Conservation (phyloP, 2,888 invertebrate species). For the Lampropteryx suffumata region DNA sequence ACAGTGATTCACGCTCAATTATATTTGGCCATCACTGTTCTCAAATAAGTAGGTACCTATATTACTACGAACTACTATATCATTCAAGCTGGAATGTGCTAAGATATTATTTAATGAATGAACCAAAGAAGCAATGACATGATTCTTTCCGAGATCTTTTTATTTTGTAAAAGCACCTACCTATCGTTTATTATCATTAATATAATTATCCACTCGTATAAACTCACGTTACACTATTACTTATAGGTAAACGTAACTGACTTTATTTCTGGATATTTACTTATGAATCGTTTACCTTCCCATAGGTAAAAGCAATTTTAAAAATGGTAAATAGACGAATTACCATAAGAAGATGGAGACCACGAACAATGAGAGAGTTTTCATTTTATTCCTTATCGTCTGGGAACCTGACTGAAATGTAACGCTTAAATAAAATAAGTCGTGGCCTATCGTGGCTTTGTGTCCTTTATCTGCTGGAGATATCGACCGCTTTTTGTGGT, state of each 20-base stretch:
- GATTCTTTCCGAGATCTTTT: no score
- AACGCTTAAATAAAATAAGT: constrained; percentile 60
- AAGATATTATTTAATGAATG: constrained; percentile 15
- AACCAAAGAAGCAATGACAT: no score
- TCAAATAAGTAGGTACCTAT: no score
- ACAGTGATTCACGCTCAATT: constrained; percentile 66
- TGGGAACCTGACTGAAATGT: constrained; percentile 57
- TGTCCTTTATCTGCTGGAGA: constrained; percentile 50
- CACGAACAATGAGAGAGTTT: constrained; percentile 44
- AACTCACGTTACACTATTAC: no score
- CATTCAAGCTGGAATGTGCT: constrained; percentile 41
- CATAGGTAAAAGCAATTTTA: constrained; percentile 5
- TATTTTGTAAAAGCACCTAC: no score
- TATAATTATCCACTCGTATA: no score
- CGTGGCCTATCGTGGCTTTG: constrained; percentile 51
- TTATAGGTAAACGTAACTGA: constrained; percentile 5
- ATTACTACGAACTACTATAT: constrained; percentile 69
- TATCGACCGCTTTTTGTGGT: constrained; percentile 57
- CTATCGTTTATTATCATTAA: no score
- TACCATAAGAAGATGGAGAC: constrained; percentile 41
- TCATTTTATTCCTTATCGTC: constrained; percentile 44
- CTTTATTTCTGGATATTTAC: not conserved
- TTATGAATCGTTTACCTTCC: not conserved
- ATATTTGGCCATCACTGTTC: constrained; percentile 58
- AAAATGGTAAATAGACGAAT: constrained; percentile 39